Evolutionary conservation across 2,888 invertebrate species (phyloP).

Genomic region (Helleia helle): DNA sequence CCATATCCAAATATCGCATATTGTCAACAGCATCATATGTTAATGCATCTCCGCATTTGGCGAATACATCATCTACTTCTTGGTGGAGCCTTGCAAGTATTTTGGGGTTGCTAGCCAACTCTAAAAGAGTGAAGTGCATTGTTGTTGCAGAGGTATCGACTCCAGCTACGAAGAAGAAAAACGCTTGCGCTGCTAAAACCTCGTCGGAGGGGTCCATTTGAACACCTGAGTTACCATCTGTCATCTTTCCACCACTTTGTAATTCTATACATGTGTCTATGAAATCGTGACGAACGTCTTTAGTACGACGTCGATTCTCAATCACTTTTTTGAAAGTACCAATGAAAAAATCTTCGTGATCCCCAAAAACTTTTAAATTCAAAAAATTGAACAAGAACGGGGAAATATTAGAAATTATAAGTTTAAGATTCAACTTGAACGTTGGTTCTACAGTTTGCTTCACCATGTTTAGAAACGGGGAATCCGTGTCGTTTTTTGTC

Average conservation of each 20-base stretch:
- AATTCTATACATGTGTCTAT: slow-evolving; percentile 25
- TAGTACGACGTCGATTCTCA: slow-evolving; percentile 14
- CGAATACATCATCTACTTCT: slow-evolving; percentile 37
- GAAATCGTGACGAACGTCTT: slow-evolving; percentile 25
- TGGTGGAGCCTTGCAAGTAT: slow-evolving; percentile 34
- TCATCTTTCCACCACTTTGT: slow-evolving; percentile 21
- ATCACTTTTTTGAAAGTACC: slow-evolving; percentile 23
- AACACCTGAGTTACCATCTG: slow-evolving; percentile 19
- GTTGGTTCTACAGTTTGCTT: slow-evolving; percentile 25
- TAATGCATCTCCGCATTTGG: slow-evolving; percentile 30
- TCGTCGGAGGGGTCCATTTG: slow-evolving; percentile 28
- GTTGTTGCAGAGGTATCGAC: slow-evolving; percentile 49
- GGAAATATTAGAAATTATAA: slow-evolving; percentile 23
- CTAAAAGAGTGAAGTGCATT: slow-evolving; percentile 36
- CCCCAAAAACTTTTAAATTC: slow-evolving; percentile 20
- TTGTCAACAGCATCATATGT: slow-evolving; percentile 37
- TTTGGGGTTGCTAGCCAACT: slow-evolving; percentile 38
- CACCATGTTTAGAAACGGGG: slow-evolving; percentile 35
- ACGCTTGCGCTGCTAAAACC: slow-evolving; percentile 52
- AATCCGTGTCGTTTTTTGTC: slow-evolving; percentile 39
- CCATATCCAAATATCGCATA: slow-evolving; percentile 42
- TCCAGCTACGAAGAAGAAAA: slow-evolving; percentile 56
- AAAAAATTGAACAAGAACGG: slow-evolving; percentile 21
- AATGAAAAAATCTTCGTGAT: slow-evolving; percentile 24
- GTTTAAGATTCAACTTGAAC: slow-evolving; percentile 27